Evolutionary conservation across 2,113 vertebrate species (phyloP).

Genomic region (Mesoclemmys tuberculata): DNA sequence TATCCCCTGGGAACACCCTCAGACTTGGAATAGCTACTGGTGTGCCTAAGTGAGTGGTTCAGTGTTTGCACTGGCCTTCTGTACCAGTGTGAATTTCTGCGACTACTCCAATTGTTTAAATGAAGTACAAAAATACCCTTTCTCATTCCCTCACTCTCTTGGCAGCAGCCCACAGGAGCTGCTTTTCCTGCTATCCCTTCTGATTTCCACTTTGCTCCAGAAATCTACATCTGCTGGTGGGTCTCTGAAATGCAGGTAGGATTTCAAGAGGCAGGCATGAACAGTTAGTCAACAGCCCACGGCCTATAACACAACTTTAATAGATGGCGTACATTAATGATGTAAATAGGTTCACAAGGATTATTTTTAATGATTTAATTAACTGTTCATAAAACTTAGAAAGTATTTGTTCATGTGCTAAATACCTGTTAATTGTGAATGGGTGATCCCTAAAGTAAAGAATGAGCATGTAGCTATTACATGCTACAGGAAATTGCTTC

Average conservation of each 20-base stretch:
- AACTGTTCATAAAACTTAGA: background rate
- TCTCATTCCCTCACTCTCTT: background rate
- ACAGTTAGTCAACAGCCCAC: background rate
- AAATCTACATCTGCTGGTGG: background rate
- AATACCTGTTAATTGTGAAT: background rate
- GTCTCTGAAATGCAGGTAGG: background rate
- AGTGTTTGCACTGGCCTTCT: too few species aligned
- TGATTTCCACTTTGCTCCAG: background rate
- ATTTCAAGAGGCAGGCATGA: background rate
- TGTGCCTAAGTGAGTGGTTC: background rate
- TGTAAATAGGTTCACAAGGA: background rate
- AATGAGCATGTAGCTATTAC: background rate
- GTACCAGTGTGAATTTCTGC: background rate
- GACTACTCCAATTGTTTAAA: background rate
- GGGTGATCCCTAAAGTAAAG: background rate
- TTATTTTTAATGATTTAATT: background rate
- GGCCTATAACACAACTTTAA: background rate
- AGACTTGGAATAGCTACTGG: background rate
- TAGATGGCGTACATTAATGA: background rate
- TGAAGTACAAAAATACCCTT: background rate
- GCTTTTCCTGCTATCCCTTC: background rate
- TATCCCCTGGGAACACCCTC: background rate
- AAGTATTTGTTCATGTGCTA: background rate
- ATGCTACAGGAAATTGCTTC: background rate
- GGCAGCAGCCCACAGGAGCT: background rate